Evolutionary conservation across 1,140 invertebrate species (phyloP), one percentile per base, ranked within the genome.

Genomic region (Zelostemma sp.): DNA sequence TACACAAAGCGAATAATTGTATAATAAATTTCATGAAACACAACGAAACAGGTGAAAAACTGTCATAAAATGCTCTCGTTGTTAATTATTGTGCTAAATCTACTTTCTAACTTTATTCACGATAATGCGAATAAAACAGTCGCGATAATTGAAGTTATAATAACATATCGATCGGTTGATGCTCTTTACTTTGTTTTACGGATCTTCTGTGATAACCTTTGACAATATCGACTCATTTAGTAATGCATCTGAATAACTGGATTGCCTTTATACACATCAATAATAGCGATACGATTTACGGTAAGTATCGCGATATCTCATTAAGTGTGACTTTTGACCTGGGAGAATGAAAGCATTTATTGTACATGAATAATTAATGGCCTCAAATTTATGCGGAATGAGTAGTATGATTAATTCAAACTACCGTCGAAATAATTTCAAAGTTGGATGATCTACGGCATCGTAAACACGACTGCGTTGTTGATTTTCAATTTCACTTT

Each of bases 241-340:
- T 60, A 60, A 45, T 64, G 33, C 11, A 35, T 31, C 45, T 64
- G 45, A 59, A 58, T 58, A 68, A 58, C 45, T 48, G 9, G 2
- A 58, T 33, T 45, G 47, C 47, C 28, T 2, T 62, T 57, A 68
- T 57, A 58, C 46, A 53, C 65, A 35, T 57, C 55, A 68, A 67
- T 56, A 66, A 62, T 45, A 28, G 25, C 25, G 25, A 62, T 35
- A 56, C 31, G 43, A 28, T 17, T 40, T n/a, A 40, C 40, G 40
- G 46, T 19, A 50, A 60, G 28, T 54, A 56, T 17, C 56, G 56
- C 60, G 43, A 55, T 60, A 69, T 69, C 47, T 49, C 67, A 60
- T 69, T 63, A 64, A 64, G 58, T 28, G 43, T 0, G 57, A 69
- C 67, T 60, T 55, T 69, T 69, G 49, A 69, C 60, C 67, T 47